Conservation (phyloP, 2,797 vertebrate genomes). For the Botia almorhae region DNA sequence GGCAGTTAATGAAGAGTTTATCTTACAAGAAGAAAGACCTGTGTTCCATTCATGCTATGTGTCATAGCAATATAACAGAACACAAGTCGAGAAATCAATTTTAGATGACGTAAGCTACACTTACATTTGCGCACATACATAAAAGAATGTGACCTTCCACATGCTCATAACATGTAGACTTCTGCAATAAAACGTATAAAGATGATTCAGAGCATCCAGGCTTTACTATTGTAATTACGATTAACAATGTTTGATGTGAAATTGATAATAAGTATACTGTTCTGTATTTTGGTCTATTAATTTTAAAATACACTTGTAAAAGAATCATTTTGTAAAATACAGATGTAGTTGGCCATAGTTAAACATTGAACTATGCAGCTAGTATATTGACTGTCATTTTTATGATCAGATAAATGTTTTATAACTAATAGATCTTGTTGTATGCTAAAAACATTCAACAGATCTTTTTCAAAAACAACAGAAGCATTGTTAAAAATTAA, state of each 20-base stretch:
- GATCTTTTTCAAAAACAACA: neutral
- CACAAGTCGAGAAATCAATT: constrained; percentile 12
- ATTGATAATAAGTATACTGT: neutral
- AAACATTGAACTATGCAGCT: no score
- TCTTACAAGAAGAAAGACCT: constrained; percentile 16
- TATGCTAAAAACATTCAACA: neutral
- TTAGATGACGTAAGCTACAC: neutral
- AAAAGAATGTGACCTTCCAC: constrained; percentile 6
- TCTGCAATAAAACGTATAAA: constrained; percentile 20
- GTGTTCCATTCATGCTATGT: neutral
- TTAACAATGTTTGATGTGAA: constrained; percentile 16
- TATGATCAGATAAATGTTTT: neutral
- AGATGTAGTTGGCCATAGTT: no score
- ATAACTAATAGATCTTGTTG: neutral
- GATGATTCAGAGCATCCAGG: constrained; percentile 3
- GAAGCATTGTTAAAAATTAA: neutral
- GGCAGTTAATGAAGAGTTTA: neutral
- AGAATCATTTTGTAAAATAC: no score
- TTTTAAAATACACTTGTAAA: no score
- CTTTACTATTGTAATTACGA: constrained; percentile 7
- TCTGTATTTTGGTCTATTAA: neutral
- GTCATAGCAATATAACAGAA: neutral
- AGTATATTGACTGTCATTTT: neutral
- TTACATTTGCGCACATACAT: neutral
- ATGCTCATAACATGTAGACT: neutral